These are phyloP conservation scores for Pangasius krempfi DNA, from an alignment of 2,797 vertebrate genomes.

Conservation along the genomic window DNA sequence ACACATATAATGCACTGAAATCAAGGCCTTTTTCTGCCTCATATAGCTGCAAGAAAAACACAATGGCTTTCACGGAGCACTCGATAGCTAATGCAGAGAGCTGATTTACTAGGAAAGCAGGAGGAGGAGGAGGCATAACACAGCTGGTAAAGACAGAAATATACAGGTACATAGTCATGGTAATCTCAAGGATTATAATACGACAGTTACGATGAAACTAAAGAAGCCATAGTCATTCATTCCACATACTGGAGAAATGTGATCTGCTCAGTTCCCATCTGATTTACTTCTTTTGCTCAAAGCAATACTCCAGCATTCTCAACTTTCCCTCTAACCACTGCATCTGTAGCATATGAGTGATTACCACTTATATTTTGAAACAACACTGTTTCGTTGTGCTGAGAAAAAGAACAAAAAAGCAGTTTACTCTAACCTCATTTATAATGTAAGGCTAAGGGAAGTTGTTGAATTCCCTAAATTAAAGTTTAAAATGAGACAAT, in stretches of 20 bases:
- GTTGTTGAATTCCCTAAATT: neutral
- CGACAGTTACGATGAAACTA: neutral
- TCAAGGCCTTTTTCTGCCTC: constrained; percentile 40
- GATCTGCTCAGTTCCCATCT: neutral
- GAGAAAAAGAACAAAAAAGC: neutral
- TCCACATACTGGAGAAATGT: neutral
- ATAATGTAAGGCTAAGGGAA: neutral
- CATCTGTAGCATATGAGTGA: neutral
- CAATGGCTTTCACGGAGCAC: constrained; percentile 47
- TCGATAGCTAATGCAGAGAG: constrained; percentile 38
- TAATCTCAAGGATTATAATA: neutral
- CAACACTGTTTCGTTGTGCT: neutral
- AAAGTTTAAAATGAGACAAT: neutral
- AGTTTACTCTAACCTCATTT: neutral
- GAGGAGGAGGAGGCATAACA: constrained; percentile 16
- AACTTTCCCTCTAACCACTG: neutral
- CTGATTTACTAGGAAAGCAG: constrained; percentile 28
- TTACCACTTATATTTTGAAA: neutral
- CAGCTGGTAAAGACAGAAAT: constrained; percentile 14
- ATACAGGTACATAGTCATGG: constrained; percentile 11
- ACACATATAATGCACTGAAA: constrained; percentile 60
- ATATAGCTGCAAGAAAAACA: constrained; percentile 45
- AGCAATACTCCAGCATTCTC: neutral
- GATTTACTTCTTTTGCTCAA: neutral
- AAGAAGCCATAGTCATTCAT: neutral